Evolutionary conservation across 2,113 vertebrate species (phyloP).

Genomic region (Ammospiza nelsoni): DNA sequence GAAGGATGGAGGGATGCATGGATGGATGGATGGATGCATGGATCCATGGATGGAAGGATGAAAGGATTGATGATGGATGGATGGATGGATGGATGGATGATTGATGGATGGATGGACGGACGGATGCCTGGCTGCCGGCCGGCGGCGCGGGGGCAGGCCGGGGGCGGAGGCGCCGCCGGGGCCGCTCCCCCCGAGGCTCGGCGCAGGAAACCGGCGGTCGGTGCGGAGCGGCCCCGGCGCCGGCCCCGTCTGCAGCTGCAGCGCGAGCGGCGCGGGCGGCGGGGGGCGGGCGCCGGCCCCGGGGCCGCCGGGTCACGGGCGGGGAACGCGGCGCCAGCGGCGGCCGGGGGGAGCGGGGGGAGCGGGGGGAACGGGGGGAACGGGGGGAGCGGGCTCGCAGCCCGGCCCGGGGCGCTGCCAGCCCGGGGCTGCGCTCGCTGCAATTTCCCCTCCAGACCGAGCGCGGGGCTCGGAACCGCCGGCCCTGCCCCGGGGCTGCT

Average conservation of each 20-base stretch:
- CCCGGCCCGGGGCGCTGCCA: not conserved
- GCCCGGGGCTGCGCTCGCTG: not conserved
- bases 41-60: not conserved
- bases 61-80: too few species aligned
- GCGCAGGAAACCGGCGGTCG: not conserved
- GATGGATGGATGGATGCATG: too few species aligned
- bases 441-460: not conserved
- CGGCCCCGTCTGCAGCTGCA: too few species aligned
- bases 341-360: too few species aligned
- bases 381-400: not conserved
- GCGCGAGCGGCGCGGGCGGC: too few species aligned
- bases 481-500: not conserved
- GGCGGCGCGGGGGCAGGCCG: not conserved
- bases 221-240: too few species aligned
- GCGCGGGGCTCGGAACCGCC: not conserved
- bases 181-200: not conserved
- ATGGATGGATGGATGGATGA: too few species aligned
- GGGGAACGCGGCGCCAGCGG: too few species aligned
- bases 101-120: not conserved
- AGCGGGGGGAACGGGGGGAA: not conserved
- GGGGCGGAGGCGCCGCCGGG: slow-evolving; percentile 74
- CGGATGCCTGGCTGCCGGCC: not conserved
- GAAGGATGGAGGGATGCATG: not conserved
- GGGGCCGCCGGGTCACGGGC: too few species aligned
- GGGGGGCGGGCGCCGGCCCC: too few species aligned